A percentile compares a stretch with the other conserved stretches of the same genome.
phyloP scores from a whole-genome alignment of 2,888 invertebrate species.

The Pegoplata infirma region DNA sequence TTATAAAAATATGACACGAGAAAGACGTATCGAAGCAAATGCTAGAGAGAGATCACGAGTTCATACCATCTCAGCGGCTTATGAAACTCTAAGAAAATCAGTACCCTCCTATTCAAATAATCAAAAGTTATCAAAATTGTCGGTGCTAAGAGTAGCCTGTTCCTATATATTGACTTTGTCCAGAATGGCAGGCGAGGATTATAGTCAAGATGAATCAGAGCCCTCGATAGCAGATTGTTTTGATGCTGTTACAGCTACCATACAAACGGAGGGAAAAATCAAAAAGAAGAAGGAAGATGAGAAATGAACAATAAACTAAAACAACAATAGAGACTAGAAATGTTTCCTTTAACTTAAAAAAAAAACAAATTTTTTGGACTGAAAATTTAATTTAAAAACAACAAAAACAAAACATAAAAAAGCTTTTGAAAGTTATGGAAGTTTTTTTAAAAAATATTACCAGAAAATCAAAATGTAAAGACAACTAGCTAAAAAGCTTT shows the following conservation, averaged over 20 bases:
- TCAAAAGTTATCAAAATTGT: slow-evolving; percentile 95
- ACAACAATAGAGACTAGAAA: slow-evolving; percentile 4
- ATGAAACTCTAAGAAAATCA: slow-evolving; percentile 90
- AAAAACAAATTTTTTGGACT: slow-evolving; percentile 7
- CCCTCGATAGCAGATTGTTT: slow-evolving; percentile 87
- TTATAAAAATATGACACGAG: slow-evolving; percentile 97
- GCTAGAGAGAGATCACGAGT: slow-evolving; percentile 95
- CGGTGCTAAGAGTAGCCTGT: slow-evolving; percentile 94
- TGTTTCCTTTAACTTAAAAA: slow-evolving; percentile 50
- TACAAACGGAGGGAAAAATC: slow-evolving; percentile 94
- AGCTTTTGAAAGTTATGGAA: not conserved
- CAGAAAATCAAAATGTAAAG: too few species aligned
- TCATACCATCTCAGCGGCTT: slow-evolving; percentile 97
- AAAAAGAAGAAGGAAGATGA: slow-evolving; percentile 89
- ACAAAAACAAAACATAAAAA: not conserved
- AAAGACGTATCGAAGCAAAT: slow-evolving; percentile 95
- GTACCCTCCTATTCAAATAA: slow-evolving; percentile 95
- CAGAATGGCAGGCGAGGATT: slow-evolving; percentile 85
- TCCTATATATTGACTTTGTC: slow-evolving; percentile 94
- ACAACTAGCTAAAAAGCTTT: not conserved
- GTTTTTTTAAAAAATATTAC: not conserved
- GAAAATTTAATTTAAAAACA: not conserved
- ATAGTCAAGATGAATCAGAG: slow-evolving; percentile 81
- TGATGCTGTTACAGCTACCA: slow-evolving; percentile 92
- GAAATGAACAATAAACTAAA: slow-evolving; percentile 56